Conservation (phyloP, 2,888 invertebrate genomes). For the Epinotia demarniana region DNA sequence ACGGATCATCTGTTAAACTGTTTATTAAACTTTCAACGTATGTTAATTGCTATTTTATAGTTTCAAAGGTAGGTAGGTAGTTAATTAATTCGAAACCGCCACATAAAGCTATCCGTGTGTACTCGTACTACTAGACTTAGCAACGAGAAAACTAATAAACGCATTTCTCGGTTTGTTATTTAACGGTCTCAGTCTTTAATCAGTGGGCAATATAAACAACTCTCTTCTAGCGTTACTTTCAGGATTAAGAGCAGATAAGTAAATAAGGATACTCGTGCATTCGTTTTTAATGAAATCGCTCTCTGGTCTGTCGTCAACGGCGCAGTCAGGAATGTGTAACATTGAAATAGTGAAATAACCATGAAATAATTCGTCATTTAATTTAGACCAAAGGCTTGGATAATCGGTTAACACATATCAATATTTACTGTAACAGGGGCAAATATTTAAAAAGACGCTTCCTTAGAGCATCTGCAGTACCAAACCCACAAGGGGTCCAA, state of each 20-base stretch:
- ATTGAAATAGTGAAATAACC: background rate
- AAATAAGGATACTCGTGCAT: conserved; percentile 53
- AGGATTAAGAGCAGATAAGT: conserved; percentile 48
- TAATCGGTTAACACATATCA: background rate
- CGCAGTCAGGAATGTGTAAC: too few species aligned
- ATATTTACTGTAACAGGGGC: background rate
- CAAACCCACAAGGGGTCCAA: too few species aligned
- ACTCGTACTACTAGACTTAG: conserved; percentile 2
- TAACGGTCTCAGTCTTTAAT: conserved; percentile 43
- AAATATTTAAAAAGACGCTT: too few species aligned
- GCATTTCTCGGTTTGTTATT: conserved; percentile 41
- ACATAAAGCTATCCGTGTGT: background rate
- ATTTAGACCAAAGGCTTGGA: background rate
- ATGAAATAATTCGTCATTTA: background rate
- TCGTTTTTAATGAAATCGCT: conserved; percentile 68
- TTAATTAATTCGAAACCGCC: background rate
- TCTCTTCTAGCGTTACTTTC: conserved; percentile 36
- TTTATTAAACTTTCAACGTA: background rate
- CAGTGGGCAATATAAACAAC: conserved; percentile 45
- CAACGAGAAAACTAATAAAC: conserved; percentile 30
- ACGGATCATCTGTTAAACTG: too few species aligned
- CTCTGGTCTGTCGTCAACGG: conserved; percentile 55
- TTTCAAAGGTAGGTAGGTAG: background rate
- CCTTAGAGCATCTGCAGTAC: too few species aligned
- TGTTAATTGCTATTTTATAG: background rate